Conservation (phyloP, 1,140 invertebrate species). For the Anagrus nilaparvatae region DNA sequence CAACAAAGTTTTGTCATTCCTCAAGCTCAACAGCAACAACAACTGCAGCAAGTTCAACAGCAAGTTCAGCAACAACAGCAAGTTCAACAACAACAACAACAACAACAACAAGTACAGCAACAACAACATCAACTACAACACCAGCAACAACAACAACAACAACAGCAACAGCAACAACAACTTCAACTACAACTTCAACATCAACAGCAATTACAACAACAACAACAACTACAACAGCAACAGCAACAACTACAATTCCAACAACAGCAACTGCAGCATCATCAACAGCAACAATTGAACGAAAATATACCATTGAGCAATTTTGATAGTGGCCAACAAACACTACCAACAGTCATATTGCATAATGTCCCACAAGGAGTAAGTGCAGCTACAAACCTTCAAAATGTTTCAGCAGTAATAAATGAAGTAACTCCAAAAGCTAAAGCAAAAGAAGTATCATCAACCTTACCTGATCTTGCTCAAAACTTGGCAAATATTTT, state of each 20-base stretch:
- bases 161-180: background rate
- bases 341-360: conserved; percentile 16
- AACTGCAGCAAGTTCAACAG: conserved; percentile 11
- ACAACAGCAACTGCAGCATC: background rate
- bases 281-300: conserved; percentile 2
- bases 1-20: conserved; percentile 1
- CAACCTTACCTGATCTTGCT: conserved; percentile 37
- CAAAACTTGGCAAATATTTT: conserved; percentile 41
- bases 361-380: conserved; percentile 17
- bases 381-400: conserved; percentile 5
- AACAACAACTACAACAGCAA: background rate
- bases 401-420: conserved; percentile 13
- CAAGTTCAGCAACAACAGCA: conserved; percentile 4
- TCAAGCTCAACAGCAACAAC: conserved; percentile 10
- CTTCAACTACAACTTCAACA: conserved; percentile 1
- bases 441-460: conserved; percentile 37
- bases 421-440: conserved; percentile 28
- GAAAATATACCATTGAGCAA: conserved; percentile 8
- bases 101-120: conserved; percentile 12
- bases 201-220: conserved; percentile 8
- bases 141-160: background rate
- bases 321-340: conserved; percentile 17
- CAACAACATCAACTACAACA: background rate
- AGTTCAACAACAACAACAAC: conserved; percentile 5
- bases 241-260: background rate